Conservation (phyloP, 2,888 invertebrate genomes). For the Spicauda simplicius region DNA sequence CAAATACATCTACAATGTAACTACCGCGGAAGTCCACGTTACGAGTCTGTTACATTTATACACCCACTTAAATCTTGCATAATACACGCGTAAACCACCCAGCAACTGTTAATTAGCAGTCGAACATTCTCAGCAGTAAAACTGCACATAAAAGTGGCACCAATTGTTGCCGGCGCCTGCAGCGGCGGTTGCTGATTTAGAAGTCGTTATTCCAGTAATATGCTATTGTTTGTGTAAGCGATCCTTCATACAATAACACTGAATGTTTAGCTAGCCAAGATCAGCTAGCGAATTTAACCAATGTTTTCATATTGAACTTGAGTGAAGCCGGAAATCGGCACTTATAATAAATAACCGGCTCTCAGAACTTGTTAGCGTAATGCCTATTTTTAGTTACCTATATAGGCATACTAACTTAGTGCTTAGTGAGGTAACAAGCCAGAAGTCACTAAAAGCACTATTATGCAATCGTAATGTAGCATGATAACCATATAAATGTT, state of each 20-base stretch:
- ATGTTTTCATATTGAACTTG: constrained; percentile 35
- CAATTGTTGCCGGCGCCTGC: constrained; percentile 25
- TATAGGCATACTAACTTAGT: neutral
- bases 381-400: constrained; percentile 14
- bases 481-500: no score
- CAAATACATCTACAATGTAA: no score
- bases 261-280: constrained; percentile 31
- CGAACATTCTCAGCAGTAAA: constrained; percentile 18
- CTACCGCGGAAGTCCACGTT: no score
- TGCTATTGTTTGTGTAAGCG: constrained; percentile 44
- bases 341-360: constrained; percentile 35
- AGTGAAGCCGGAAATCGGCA: constrained; percentile 29
- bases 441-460: neutral
- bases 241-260: constrained; percentile 44
- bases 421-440: neutral
- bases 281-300: constrained; percentile 30
- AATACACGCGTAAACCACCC: no score
- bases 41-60: no score
- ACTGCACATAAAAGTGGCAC: constrained; percentile 11
- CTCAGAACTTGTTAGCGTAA: constrained; percentile 31
- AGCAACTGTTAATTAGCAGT: constrained; percentile 9
- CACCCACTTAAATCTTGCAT: no score
- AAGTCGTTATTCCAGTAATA: constrained; percentile 34
- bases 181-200: constrained; percentile 23
- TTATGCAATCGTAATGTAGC: no score